Evolutionary conservation across 2,113 vertebrate species (phyloP).

Genomic region (Forbesichthys papilliferus): DNA sequence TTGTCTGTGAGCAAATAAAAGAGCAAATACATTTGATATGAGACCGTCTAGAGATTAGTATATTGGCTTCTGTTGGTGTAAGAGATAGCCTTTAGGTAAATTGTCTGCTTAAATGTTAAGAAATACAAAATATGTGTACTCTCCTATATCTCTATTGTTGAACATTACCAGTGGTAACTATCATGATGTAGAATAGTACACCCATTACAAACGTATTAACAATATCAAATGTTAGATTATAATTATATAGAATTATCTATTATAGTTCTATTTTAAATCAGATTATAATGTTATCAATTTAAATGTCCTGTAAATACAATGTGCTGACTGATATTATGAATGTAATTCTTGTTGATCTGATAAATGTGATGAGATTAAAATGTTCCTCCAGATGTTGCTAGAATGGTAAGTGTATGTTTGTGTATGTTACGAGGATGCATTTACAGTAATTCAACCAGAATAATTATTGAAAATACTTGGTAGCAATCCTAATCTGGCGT

Average conservation of each 20-base stretch:
- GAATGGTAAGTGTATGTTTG: slow-evolving; percentile 68
- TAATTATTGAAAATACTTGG: slow-evolving; percentile 76
- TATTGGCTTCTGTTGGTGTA: slow-evolving; percentile 20
- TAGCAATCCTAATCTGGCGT: slow-evolving; percentile 75
- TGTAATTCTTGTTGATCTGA: slow-evolving; percentile 27
- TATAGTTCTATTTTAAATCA: too few relatives aligned
- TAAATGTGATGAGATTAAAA: slow-evolving; percentile 69
- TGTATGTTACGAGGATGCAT: slow-evolving; percentile 71
- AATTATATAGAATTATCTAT: too few relatives aligned
- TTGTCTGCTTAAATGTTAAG: slow-evolving; percentile 49
- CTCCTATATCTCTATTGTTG: not conserved
- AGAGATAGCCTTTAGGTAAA: slow-evolving; percentile 24
- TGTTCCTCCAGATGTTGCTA: slow-evolving; percentile 53
- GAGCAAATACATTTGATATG: slow-evolving; percentile 63
- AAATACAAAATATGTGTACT: slow-evolving; percentile 1
- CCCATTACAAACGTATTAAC: too few relatives aligned
- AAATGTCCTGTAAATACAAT: slow-evolving; percentile 22
- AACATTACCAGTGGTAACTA: not conserved
- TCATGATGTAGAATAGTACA: not conserved
- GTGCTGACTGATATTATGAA: slow-evolving; percentile 10
- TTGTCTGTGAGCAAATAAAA: slow-evolving; percentile 73
- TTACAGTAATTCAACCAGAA: slow-evolving; percentile 72
- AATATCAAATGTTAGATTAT: too few relatives aligned
- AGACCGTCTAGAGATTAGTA: slow-evolving; percentile 51
- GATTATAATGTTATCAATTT: not conserved